Base-by-base conservation (phyloP, 2,888 invertebrate genomes). In the Acrocyrtus sp. region DNA sequence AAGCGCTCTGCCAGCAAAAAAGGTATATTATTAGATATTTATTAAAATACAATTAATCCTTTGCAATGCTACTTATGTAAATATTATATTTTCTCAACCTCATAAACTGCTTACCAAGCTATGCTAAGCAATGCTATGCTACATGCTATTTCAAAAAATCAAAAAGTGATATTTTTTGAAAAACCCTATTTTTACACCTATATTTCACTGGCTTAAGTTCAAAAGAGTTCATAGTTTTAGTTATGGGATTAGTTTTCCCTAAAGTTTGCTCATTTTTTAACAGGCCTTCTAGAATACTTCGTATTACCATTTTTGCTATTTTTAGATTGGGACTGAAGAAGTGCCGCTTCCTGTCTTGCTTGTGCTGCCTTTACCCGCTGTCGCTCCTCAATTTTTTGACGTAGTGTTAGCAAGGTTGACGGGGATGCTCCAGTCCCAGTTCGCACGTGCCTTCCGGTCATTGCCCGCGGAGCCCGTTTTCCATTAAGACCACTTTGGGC, bases 401-500 rank as follows among this genome's bases (percentile, higher is more conserved):
- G 81, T 19, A 85, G 82, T n/a, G 84, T 83, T 10, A 83, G 81
- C 15, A 85, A 82, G 0, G 85, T 85, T 8, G 83, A 81, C 8
- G 84, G 83, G 22, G 84, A 84, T 47, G 85, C 85, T 45, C 85
- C 85, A 3, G 85, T 85, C 17, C 85, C 85, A 21, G 84, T 83
- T 21, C 84, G 81, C 17, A 85, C 85, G 78, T 85, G 85, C 70
- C 84, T 83, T 85, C 76, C 76, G 3, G 85, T 85, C 73, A 85
- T 82, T n/a, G 85, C 85, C 39, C 85, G 76, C n/a, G 83, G 83
- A n/a, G 84, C 83, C 34, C 84, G 82, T 72, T 83, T 83, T 51
- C 83, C 81, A 69, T 77, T 78, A 45, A 78, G 78, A 70, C 77
- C 79, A 29, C 75, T 80, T 27, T 75, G 66, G 8, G 76, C 76